Base-by-base conservation (phyloP, 2,888 invertebrate genomes). In the Amblyjoppa fuscipennis region DNA sequence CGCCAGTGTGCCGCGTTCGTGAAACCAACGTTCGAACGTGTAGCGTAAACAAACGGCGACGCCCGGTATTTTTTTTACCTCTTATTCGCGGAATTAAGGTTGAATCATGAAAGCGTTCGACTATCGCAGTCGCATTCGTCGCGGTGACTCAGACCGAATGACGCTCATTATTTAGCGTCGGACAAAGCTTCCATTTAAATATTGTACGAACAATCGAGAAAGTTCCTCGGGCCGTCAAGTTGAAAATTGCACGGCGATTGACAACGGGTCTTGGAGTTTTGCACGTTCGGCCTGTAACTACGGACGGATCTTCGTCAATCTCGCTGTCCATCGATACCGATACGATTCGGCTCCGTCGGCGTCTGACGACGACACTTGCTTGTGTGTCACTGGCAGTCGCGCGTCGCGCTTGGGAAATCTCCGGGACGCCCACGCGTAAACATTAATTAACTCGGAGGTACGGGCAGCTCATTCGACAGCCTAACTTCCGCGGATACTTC, bases 71-170 rank as follows among this genome's bases (percentile, higher is more conserved):
- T 68, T 31, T 68, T 16, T 59, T 56, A 59, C 31, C 13, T 16
- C 71, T 20, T 11, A 6, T 61, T 81, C 59, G 4, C 51, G 25
- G 31, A 70, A 76, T 28, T 49, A 11, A 16, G 11, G 66, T 59
- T 83, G 73, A 83, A 68, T 83, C 77, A 78, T 78, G 3, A 73
- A 73, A 0, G 34, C 49, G 51, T 71, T n/a, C 28, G 66, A 51
- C 38, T 31, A 11, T 77, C 61, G 64, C 34, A 25, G 25, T 20
- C 69, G 20, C 20, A 53, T 83, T 83, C 25, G 31, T 41, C 41
- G 51, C 53, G 31, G 31, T 79, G 83, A 83, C 79, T 70, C 79
- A 79, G 38, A 11, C 34, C 20, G 13, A 74, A 68, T 59, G 56
- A 41, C 56, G 51, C 28, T 59, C 28, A 25, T 13, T 28, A 28